These are phyloP conservation scores for Crenuchus spilurus DNA, from an alignment of 2,797 vertebrate genomes.

Conservation along the genomic window DNA sequence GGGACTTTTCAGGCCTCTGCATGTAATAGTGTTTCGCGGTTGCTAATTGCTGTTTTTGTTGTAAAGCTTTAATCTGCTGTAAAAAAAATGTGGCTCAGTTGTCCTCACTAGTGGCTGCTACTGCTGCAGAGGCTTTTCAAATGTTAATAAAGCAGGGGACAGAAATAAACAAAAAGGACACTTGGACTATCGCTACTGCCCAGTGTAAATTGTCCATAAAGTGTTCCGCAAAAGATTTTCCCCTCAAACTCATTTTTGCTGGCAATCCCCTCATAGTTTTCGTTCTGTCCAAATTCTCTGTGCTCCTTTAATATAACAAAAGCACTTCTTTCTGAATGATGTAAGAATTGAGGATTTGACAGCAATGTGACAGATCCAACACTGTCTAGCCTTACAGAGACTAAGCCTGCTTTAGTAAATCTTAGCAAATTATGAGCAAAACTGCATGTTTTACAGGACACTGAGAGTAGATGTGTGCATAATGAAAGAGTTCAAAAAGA, in stretches of 20 bases:
- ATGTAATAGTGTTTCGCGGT: constrained; percentile 4
- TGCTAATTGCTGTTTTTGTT: constrained; percentile 24
- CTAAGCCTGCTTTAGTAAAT: not conserved
- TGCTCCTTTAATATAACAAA: not conserved
- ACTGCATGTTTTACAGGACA: not conserved
- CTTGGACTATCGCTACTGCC: not conserved
- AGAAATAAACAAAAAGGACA: constrained; percentile 22
- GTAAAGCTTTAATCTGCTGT: constrained; percentile 8
- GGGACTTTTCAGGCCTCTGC: constrained; percentile 3
- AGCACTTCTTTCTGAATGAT: not conserved
- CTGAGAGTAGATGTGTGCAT: not conserved
- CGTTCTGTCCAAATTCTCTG: not conserved
- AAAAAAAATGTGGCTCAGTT: constrained; percentile 4
- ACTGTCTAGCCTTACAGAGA: not conserved
- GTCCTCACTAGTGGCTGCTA: not conserved
- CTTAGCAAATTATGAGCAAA: too few relatives aligned
- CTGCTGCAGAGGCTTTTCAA: constrained; percentile 14
- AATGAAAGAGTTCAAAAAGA: too few relatives aligned
- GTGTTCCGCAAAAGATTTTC: not conserved
- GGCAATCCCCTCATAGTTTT: not conserved
- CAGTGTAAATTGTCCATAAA: not conserved
- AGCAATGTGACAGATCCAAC: not conserved
- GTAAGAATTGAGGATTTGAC: not conserved
- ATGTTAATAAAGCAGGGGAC: constrained; percentile 12
- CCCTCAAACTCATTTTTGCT: not conserved